Conservation (phyloP, 2,797 vertebrate species). For the Anguilla pacifica region DNA sequence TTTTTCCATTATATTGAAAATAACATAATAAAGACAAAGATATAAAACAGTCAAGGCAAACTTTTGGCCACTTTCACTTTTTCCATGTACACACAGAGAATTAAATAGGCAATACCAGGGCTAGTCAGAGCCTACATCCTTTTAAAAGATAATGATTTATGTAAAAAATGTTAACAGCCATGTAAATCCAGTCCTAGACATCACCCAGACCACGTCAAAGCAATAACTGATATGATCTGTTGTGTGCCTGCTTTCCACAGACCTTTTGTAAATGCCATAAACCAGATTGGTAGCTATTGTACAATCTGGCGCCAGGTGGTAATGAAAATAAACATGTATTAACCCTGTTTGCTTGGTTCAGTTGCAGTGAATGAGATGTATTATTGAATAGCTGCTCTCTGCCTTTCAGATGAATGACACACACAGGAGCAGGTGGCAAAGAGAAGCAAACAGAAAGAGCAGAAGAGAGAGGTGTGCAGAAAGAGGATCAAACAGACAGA, state of each 20-base stretch:
- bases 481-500: not conserved
- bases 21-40: not conserved
- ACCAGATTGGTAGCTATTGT: conserved; percentile 43
- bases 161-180: not conserved
- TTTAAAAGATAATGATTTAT: not conserved
- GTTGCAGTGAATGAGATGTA: conserved; percentile 33
- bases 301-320: conserved; percentile 58
- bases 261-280: conserved; percentile 40
- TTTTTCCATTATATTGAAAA: conserved; percentile 45
- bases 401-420: conserved; percentile 34
- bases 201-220: not conserved
- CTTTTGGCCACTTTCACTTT: not conserved
- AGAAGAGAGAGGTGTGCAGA: not conserved
- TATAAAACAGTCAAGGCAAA: not conserved
- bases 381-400: conserved; percentile 49
- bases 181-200: conserved; percentile 4
- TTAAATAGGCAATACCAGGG: not conserved
- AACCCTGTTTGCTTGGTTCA: conserved; percentile 36
- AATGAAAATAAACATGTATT: conserved; percentile 54
- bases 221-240: not conserved
- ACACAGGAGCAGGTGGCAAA: not conserved
- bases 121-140: not conserved
- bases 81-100: not conserved
- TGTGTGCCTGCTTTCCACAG: not conserved
- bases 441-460: not conserved